Evolutionary conservation across 2,797 vertebrate species (phyloP).

Genomic region (Acanthiza pusilla): DNA sequence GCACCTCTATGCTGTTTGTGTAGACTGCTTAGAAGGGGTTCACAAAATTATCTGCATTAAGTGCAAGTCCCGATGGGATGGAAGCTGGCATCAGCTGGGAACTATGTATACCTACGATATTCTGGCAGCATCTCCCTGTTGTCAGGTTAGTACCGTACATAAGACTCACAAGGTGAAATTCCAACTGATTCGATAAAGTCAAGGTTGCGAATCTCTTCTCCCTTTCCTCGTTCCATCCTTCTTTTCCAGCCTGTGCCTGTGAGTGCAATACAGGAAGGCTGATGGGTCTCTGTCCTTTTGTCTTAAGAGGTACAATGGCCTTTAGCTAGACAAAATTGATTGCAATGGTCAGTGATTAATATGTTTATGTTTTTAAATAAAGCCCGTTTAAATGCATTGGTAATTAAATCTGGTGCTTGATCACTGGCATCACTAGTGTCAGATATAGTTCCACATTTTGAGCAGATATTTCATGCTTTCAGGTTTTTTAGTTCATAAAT

Average conservation of each 20-base stretch:
- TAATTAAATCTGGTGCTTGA: background rate
- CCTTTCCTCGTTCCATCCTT: background rate
- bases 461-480: background rate
- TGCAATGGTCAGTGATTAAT: background rate
- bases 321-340: background rate
- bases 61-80: constrained; percentile 98
- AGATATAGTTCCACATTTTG: background rate
- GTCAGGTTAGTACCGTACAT: constrained; percentile 84
- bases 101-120: constrained; percentile 99
- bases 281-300: background rate
- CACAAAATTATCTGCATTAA: constrained; percentile 99
- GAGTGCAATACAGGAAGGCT: background rate
- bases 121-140: constrained; percentile 96
- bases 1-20: constrained; percentile 98
- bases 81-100: constrained; percentile 99
- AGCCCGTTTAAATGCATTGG: background rate
- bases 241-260: background rate
- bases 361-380: background rate
- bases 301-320: background rate
- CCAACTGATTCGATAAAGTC: background rate
- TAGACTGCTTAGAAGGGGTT: constrained; percentile 98
- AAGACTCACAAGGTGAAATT: background rate
- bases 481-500: background rate
- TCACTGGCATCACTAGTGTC: background rate
- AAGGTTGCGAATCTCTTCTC: background rate